Evolutionary conservation across 2,888 invertebrate genomes (phyloP), one percentile per base, ranked within the genome.

Genomic region (Dasypolia templi): DNA sequence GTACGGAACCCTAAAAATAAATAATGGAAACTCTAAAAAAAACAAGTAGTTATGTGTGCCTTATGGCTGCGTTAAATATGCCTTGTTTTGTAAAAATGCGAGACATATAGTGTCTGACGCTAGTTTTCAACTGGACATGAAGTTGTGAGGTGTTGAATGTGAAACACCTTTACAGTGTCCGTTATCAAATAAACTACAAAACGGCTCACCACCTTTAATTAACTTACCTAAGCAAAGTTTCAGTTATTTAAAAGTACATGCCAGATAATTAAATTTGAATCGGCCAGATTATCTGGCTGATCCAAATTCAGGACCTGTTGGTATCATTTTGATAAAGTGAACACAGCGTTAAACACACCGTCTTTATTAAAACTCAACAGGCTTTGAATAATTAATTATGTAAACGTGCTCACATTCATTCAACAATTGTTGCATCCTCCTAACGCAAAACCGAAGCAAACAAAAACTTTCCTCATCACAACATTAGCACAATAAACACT

Each of bases 401-500:
- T 14, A 29, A 61, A 26, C 32, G 12, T n/a, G 19, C 32, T 29
- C 7, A 53, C 49, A 67, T 51, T 77, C 26, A 66, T 39, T 61
- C 12, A 62, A 70, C 46, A 83, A 61, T 58, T 71, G 63, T 59
- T 71, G 65, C 69, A 75, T 76, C 29, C 51, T 76, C 29, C 51
- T 7, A 75, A 46, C n/a, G 14, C 19, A 19, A 19, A 80, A 72
- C 49, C 49, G 56, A 72, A 62, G 19, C 64, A 70, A 72, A 82
- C 32, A 71, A 68, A 81, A 73, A 81, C 63, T 58, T 72, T 68
- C 7, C 32, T 49, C 56, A 55, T 73, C 32, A 49, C 44, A 72
- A 55, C 62, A 72, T 70, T 39, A 68, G 29, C 62, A 77, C 67
- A 26, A 58, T 83, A 82, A 87, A 88, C 77, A 77, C 29, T 49